Conservation (phyloP, 2,113 vertebrate genomes). For the Capra hircus region DNA sequence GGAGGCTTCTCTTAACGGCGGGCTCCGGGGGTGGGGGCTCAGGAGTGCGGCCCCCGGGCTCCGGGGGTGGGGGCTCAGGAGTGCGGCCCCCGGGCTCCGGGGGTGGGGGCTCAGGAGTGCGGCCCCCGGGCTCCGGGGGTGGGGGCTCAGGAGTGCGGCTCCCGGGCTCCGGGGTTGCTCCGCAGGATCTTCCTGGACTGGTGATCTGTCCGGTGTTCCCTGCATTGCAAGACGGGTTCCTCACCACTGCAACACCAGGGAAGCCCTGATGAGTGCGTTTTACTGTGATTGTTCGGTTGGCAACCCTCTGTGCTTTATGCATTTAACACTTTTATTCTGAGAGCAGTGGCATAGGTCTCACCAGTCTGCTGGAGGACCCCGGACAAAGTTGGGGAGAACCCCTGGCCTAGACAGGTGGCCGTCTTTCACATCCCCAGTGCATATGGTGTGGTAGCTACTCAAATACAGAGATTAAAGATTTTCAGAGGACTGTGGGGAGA, state of each 20-base stretch:
- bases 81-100: too few species aligned
- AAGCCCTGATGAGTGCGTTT: neutral
- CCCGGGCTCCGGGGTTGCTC: neutral
- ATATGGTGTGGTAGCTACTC: neutral
- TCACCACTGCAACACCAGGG: neutral
- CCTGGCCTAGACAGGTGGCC: neutral
- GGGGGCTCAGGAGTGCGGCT: too few species aligned
- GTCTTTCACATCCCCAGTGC: neutral
- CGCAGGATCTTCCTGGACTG: neutral
- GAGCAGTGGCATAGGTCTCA: neutral
- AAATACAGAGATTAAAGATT: neutral
- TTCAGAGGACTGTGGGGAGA: neutral
- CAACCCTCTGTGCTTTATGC: neutral
- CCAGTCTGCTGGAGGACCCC: neutral
- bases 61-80: too few species aligned
- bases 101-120: too few species aligned
- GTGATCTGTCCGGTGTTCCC: neutral
- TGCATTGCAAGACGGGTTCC: accelerated
- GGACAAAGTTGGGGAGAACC: neutral
- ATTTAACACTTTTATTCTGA: neutral
- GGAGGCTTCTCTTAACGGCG: accelerated
- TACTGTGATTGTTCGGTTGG: neutral
- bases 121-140: too few species aligned
- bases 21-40: neutral
- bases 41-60: too few species aligned